Evolutionary conservation across 2,797 vertebrate genomes (phyloP).

Genomic region (Trachurus trachurus): DNA sequence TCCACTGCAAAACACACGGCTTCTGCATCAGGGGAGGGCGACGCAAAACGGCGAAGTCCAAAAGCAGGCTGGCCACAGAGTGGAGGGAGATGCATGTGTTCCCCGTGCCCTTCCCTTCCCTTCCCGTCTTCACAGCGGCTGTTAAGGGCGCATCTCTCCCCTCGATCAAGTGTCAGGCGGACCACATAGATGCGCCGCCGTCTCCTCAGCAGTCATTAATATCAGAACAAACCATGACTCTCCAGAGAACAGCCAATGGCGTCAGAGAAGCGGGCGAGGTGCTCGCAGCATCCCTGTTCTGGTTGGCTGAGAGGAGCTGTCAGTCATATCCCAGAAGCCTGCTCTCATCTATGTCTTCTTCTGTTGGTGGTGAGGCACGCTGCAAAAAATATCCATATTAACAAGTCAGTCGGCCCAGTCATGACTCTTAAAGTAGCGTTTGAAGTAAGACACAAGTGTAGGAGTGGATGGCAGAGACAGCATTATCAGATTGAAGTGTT

Average conservation of each 20-base stretch:
- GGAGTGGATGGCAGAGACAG: not conserved
- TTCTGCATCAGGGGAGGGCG: slow-evolving; percentile 64
- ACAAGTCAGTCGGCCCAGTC: slow-evolving; percentile 10
- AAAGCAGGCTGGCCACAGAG: slow-evolving; percentile 63
- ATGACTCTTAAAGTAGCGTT: not conserved
- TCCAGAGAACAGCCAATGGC: slow-evolving; percentile 89
- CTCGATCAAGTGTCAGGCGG: slow-evolving; percentile 86
- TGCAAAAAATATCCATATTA: slow-evolving; percentile 70
- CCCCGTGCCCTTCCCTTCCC: slow-evolving; percentile 79
- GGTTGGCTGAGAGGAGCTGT: slow-evolving; percentile 87
- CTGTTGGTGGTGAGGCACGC: slow-evolving; percentile 77
- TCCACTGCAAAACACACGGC: slow-evolving; percentile 73
- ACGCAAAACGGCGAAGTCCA: slow-evolving; percentile 79
- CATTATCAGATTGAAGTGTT: too few species aligned
- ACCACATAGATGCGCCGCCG: slow-evolving; percentile 91
- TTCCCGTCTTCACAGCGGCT: slow-evolving; percentile 84
- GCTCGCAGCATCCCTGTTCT: slow-evolving; percentile 82
- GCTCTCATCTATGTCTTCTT: slow-evolving; percentile 68
- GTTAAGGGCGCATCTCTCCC: slow-evolving; percentile 88
- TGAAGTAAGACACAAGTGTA: not conserved
- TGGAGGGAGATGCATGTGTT: slow-evolving; percentile 51
- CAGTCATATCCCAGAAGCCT: slow-evolving; percentile 84
- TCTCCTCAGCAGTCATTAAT: slow-evolving; percentile 91
- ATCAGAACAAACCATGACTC: slow-evolving; percentile 86
- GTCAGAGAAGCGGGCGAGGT: slow-evolving; percentile 78